These are phyloP conservation scores for Andrena hattorfiana DNA, from an alignment of 2,888 invertebrate species.

Conservation along the genomic window DNA sequence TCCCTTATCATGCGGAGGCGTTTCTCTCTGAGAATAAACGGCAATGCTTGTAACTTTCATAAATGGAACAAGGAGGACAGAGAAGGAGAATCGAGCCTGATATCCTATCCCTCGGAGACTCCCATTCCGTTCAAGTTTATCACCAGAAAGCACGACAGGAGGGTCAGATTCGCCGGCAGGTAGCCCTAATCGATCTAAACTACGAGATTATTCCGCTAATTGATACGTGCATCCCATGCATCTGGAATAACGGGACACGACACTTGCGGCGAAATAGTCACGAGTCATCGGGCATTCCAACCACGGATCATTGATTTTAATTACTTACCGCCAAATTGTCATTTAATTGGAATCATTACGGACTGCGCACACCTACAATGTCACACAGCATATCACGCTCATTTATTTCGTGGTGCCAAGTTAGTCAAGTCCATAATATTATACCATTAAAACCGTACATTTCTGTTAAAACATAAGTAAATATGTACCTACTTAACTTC, in stretches of 20 bases:
- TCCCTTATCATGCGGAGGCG: neutral
- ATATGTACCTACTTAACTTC: no score
- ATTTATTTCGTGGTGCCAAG: neutral
- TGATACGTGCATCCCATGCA: conserved; percentile 68
- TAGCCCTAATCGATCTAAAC: conserved; percentile 77
- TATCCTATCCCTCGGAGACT: conserved; percentile 30
- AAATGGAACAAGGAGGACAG: conserved; percentile 26
- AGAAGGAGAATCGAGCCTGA: conserved; percentile 6
- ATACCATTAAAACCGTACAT: no score
- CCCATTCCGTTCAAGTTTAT: conserved; percentile 50
- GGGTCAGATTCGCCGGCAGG: conserved; percentile 46
- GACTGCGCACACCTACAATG: neutral
- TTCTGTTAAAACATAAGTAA: no score
- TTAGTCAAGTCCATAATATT: neutral
- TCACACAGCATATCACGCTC: neutral
- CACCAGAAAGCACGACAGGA: conserved; percentile 39
- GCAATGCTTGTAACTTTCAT: conserved; percentile 18
- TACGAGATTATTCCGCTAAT: conserved; percentile 79
- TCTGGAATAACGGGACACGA: conserved; percentile 60
- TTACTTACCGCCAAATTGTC: conserved; percentile 24
- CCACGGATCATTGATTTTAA: conserved; percentile 47
- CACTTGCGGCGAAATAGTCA: conserved; percentile 43
- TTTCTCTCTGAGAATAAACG: conserved; percentile 11
- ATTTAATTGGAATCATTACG: conserved; percentile 31
- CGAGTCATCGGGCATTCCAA: conserved; percentile 44